Evolutionary conservation across 2,797 vertebrate genomes (phyloP).

Genomic region (Echeneis naucrates): DNA sequence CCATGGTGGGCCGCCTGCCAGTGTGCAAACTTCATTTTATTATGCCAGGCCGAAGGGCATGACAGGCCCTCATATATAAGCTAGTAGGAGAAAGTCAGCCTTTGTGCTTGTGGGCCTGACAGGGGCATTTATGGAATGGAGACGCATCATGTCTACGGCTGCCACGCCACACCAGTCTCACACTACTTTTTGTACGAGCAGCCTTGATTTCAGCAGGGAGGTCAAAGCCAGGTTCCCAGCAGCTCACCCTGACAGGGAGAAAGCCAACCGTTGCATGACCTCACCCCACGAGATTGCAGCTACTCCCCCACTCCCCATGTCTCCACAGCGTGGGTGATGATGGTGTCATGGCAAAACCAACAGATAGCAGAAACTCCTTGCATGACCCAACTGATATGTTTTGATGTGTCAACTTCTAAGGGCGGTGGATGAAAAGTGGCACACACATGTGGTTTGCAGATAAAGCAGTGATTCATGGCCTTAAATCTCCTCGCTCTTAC

Average conservation of each 20-base stretch:
- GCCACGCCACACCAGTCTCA: background rate
- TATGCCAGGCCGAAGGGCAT: slow-evolving; percentile 67
- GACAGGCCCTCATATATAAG: slow-evolving; percentile 56
- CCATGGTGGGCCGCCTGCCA: slow-evolving; percentile 73
- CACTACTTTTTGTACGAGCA: slow-evolving; percentile 17
- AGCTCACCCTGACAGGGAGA: slow-evolving; percentile 46
- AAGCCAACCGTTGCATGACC: slow-evolving; percentile 64
- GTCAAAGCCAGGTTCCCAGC: slow-evolving; percentile 26
- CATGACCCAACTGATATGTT: slow-evolving; percentile 28
- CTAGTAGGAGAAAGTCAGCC: slow-evolving; percentile 56
- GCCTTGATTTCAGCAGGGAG: slow-evolving; percentile 23
- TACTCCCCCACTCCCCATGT: slow-evolving; percentile 51
- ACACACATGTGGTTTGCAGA: slow-evolving; percentile 43
- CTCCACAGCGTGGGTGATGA: slow-evolving; percentile 40
- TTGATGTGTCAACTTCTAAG: slow-evolving; percentile 40
- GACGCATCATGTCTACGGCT: slow-evolving; percentile 31
- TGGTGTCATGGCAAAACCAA: slow-evolving; percentile 52
- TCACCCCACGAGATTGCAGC: slow-evolving; percentile 40
- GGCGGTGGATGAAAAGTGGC: slow-evolving; percentile 40
- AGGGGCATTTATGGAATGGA: slow-evolving; percentile 28
- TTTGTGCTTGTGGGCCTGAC: slow-evolving; percentile 49
- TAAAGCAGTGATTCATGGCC: slow-evolving; percentile 41
- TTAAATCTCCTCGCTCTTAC: slow-evolving; percentile 27
- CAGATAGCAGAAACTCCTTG: slow-evolving; percentile 60
- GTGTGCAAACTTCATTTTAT: slow-evolving; percentile 75